Percentiles rank a stretch among this genome's conserved stretches.
These are phyloP conservation scores for Bradysia coprophila DNA, from an alignment of 1,140 invertebrate genomes.

Conservation along the genomic window DNA sequence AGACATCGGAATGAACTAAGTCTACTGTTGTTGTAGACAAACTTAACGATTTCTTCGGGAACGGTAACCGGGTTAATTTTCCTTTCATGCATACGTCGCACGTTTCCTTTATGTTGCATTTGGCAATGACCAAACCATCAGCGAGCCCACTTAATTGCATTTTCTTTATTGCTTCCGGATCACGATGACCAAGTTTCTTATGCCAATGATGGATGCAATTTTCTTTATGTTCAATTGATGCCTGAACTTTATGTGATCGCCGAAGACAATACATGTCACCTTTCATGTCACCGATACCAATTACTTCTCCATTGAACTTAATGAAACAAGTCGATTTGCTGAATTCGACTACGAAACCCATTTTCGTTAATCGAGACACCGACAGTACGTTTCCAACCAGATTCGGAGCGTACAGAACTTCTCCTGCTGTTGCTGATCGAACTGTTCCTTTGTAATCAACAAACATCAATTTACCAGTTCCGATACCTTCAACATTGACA, in stretches of 20 bases:
- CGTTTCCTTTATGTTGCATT: background rate
- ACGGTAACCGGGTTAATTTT: constrained; percentile 1
- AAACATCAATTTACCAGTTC: background rate
- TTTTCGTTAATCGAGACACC: constrained; percentile 11
- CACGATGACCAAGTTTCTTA: background rate
- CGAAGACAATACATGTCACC: constrained; percentile 9
- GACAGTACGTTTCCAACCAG: constrained; percentile 22
- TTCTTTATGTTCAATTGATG: background rate
- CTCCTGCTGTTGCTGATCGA: background rate
- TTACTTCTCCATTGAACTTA: constrained; percentile 7
- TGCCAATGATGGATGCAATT: background rate
- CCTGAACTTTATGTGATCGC: constrained; percentile 6
- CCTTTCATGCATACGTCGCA: constrained; percentile 1
- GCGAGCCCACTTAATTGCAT: background rate
- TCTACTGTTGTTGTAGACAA: background rate
- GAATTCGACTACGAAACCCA: constrained; percentile 13
- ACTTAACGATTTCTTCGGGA: constrained; percentile 3
- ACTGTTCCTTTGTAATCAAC: background rate
- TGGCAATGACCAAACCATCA: constrained; percentile 1
- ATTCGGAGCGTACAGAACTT: constrained; percentile 21
- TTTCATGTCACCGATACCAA: constrained; percentile 9
- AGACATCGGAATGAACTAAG: constrained; percentile 6
- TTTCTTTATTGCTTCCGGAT: background rate
- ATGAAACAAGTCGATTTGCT: constrained; percentile 10
- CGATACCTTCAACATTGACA: background rate